Evolutionary conservation across 2,888 invertebrate genomes (phyloP).

Genomic region (Ischnura elegans): DNA sequence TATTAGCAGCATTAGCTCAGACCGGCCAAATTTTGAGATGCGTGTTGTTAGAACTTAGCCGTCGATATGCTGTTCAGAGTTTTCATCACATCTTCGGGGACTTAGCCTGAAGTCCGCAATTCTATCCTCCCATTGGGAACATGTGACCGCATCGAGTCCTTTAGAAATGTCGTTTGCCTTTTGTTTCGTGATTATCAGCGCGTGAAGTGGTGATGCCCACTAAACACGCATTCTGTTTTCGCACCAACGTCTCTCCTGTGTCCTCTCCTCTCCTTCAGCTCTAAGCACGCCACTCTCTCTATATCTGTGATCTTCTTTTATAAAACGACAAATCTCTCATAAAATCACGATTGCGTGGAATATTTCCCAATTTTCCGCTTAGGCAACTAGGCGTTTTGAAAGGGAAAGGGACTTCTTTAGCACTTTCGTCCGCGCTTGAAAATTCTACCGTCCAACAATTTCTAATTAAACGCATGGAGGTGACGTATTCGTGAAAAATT

Average conservation of each 20-base stretch:
- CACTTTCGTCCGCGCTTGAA: not conserved
- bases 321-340: not conserved
- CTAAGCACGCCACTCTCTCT: not conserved
- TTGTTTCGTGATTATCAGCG: not conserved
- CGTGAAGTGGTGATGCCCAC: not conserved
- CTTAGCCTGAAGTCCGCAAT: not conserved
- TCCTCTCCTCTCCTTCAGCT: not conserved
- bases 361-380: not conserved
- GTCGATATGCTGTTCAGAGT: too few relatives aligned
- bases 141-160: not conserved
- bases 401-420: not conserved
- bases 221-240: not conserved
- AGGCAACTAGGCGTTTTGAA: not conserved
- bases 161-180: not conserved
- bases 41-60: too few relatives aligned
- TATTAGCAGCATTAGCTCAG: too few relatives aligned
- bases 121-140: not conserved
- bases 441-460: not conserved
- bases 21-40: too few relatives aligned
- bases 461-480: too few relatives aligned
- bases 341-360: not conserved
- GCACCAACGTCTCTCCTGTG: not conserved
- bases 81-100: too few relatives aligned
- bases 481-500: not conserved
- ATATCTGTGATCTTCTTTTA: not conserved